Evolutionary conservation across 2,113 vertebrate genomes (phyloP).

Genomic region (Entelurus aequoreus): DNA sequence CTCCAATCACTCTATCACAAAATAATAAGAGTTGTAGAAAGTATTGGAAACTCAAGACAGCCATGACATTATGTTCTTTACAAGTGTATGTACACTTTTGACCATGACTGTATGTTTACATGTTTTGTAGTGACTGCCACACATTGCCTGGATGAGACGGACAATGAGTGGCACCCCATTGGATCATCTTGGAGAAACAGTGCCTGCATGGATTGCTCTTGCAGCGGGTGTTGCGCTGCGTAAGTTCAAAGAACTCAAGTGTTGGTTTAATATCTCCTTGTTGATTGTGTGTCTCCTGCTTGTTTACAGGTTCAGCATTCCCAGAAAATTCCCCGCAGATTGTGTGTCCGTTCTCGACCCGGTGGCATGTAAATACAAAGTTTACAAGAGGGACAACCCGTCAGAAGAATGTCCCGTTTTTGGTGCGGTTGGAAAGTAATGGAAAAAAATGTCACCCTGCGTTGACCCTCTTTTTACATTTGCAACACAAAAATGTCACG

Average conservation of each 20-base stretch:
- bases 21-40: no score
- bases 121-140: background rate
- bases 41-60: no score
- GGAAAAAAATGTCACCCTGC: background rate
- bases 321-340: rapidly evolving
- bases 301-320: conserved; percentile 41
- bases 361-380: conserved; percentile 33
- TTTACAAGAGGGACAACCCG: conserved; percentile 45
- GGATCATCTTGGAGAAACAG: conserved; percentile 56
- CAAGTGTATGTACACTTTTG: no score
- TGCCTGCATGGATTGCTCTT: conserved; percentile 32
- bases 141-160: conserved; percentile 36
- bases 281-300: conserved; percentile 9
- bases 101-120: no score
- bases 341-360: conserved; percentile 47
- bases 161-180: conserved; percentile 34
- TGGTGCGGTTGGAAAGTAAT: conserved; percentile 30
- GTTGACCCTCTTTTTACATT: background rate
- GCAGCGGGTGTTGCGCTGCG: background rate
- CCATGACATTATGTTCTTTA: no score
- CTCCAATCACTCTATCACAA: no score
- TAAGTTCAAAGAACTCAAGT: conserved; percentile 21
- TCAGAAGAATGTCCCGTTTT: conserved; percentile 9
- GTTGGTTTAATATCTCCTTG: background rate
- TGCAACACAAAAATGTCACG: no score